Base-by-base conservation (phyloP, 2,113 vertebrate species). In the Pluvianellus socialis region DNA sequence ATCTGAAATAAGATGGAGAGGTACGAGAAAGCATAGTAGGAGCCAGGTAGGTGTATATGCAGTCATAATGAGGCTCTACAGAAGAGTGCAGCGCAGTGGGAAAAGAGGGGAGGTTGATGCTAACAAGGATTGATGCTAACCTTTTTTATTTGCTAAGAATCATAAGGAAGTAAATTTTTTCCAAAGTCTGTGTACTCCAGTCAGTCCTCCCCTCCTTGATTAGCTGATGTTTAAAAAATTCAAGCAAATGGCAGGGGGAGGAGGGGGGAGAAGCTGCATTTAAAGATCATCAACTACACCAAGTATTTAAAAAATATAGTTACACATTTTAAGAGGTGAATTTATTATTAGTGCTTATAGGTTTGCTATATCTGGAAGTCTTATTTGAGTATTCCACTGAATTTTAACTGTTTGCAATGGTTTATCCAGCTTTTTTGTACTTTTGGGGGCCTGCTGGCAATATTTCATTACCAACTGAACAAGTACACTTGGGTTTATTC, bases 201-300 rank as follows among this genome's bases (percentile, higher is more conserved):
- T 18, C 3, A 6, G 30, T 68, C 22, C 6, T 86, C 2, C 22
- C 8, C 16, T 90, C 9, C 16, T 24, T 65, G 23, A 56, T 91
- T 44, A 35, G 44, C 18, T 81, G 42, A 65, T 21, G 45, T 50
- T 56, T 56, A 61, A 86, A 77, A 72, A 86, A 45, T n/a, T 82
- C 24, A 73, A 38, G 22, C 19, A 44, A 55, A 49, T 0, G 7
- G 44, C 44, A 44, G 3, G 6, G 6, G 3, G 7, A 27, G 26
- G 44, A 44, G 15, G 35, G 14, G 42, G 38, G 7, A 9, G 9
- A 63, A 49, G 28, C 12, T 62, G 7, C 4, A 21, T 91, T 35
- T 89, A 72, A 67, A 75, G 19, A 30, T 59, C 8, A 44, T 24
- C 32, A 38, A 5, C 50, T 65, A 30, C n/a, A 50, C 21, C 6